Base-by-base conservation (phyloP, 1,140 invertebrate genomes). In the Caenorhabditis tropicalis region DNA sequence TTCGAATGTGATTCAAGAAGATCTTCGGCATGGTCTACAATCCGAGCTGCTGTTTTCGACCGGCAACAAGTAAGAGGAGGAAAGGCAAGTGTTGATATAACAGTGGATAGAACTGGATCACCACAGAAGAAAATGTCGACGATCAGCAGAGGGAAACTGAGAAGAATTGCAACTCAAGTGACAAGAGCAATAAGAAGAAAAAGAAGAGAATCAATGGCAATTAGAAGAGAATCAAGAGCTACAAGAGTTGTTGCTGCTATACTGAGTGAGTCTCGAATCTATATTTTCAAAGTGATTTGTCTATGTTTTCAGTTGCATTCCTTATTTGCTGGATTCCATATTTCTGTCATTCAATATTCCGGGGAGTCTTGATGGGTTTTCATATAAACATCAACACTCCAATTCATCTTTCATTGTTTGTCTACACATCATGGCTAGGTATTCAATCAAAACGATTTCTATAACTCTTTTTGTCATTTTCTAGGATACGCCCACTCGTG, bases 291-390 rank as follows among this genome's bases (percentile, higher is more conserved):
- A 29, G 9, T 29, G 43, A 27, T n/a, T 16, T 10, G n/a, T 31
- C 31, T 82, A n/a, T 46, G 16, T 15, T 86, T 87, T 82, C 51
- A 87, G 86, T 85, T 36, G 86, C 84, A 6, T 87, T 87, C 33
- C 65, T 87, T 5, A 81, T 87, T 24, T 87, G 86, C 80, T 87
- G 86, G 86, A 82, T 86, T 48, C 86, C 86, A 6, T 87, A 87
- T 33, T 87, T 86, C 86, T 82, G 85, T 24, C 31, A 60, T 27
- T 84, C 51, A 5, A 80, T 87, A 16, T 43, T 79, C 39, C 70
- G 85, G 5, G 85, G 85, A 33, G 58, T 86, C 2, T 31, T 60
- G 27, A 49, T 60, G 24, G 81, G 84, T 33, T 65, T 84, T 21
- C 74, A 84, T 12, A 19, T 80, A 10, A 29, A 70, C 21, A 39